Evolutionary conservation across 2,113 vertebrate species (phyloP), one percentile per base, ranked within the genome.

Genomic region (Loxodonta africana): DNA sequence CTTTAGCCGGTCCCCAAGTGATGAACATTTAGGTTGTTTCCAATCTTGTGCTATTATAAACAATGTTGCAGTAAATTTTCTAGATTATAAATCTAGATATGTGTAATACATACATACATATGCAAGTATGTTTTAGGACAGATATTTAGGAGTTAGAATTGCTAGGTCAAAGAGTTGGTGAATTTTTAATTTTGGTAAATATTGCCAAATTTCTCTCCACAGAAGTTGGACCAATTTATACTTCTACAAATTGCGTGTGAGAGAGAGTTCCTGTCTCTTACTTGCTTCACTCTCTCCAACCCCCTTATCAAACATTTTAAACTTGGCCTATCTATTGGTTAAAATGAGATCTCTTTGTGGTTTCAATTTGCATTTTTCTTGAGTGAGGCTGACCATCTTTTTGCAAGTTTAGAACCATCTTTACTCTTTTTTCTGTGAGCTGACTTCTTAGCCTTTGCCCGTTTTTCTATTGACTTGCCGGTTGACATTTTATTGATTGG

Each of bases 111-210:
- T 65, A 48, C 30, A 2, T 65, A 48, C 26, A 2, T 65, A 67
- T 90, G 63, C 53, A 88, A 83, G 60, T 91, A 6, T 44, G 33
- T n/a, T 48, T 44, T 62, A 82, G 81, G 44, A 63, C 67, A 73
- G 53, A 71, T 71, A 67, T 77, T 74, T 67, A 62, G 60, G 73
- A 82, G 67, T 92, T 92, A 80, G 37, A 96, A 83, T 17, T 87
- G 69, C 77, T 90, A 28, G 41, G 46, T 95, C 89, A 74, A 83
- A 93, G 77, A 46, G 23, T 80, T 8, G 51, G 8, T 17, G 28
- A 28, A 18, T 46, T 88, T 94, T 95, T 44, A 87, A 57, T 71
- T 87, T 90, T 33, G 11, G 26, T 65, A 71, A 86, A 41, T 91
- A 62, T 46, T 67, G 17, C 12, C 20, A 88, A 91, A 77, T 91